Evolutionary conservation across 2,888 invertebrate species (phyloP), one percentile per base, ranked within the genome.

Genomic region (Oscheius myriophilus): DNA sequence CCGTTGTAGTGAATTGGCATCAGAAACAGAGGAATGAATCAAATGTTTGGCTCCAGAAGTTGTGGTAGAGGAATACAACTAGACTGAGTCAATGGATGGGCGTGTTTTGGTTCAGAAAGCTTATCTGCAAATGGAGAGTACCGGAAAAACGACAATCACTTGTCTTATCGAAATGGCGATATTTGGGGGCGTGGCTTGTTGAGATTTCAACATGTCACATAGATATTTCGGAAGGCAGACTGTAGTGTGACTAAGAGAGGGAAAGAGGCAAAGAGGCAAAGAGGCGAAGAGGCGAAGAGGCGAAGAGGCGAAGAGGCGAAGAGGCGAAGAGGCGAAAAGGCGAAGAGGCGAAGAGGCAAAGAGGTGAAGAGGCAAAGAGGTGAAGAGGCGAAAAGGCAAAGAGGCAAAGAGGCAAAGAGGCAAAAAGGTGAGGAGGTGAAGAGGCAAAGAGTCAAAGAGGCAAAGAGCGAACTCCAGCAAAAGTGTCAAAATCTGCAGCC

Each of bases 401-500:
- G 18, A n/a, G 3, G 12, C 4, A 45, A 18, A 45, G 45, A 45
- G 3, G 12, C 6, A 45, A 18, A 45, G 45, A 45, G 3, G 2
- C 49, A 18, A 49, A 49, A 49, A 0, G 18, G 11, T 11, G 18
- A 18, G 23, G 12, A n/a, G 23, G 26, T 16, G 26, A 23, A 23
- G 18, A 23, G 23, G 39, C 14, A 23, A 26, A n/a, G 11, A n/a
- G 3, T 7, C 4, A 45, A 18, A 45, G 45, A 45, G 3, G 12
- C 6, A 45, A 18, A 45, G 45, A 45, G 23, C 16, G 6, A 16
- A 21, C 4, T 52, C 7, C 3, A 23, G 54, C 16, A 33, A 61
- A 61, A 18, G 46, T 25, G 61, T 61, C 61, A 61, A 26, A 25
- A 58, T 25, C 11, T 42, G 57, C 33, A 21, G 54, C 33, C 21